phyloP scores from a whole-genome alignment of 2,797 vertebrate genomes.

The Esox masquinongy region DNA sequence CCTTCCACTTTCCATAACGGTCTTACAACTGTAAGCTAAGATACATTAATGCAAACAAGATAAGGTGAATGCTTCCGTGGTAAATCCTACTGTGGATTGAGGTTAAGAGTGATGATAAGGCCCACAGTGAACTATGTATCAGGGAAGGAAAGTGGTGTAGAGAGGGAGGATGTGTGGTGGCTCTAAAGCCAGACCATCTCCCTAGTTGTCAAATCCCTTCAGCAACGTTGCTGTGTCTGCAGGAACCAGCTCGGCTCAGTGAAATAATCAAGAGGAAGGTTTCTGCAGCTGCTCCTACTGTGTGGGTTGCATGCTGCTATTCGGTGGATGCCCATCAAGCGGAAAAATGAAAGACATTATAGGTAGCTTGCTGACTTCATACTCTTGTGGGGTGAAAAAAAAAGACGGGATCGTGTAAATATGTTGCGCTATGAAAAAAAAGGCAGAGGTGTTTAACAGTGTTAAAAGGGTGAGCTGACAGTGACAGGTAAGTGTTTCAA shows the following conservation, averaged over 20 bases:
- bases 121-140: neutral
- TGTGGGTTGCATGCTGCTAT: conserved; percentile 5
- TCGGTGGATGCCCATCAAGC: conserved; percentile 52
- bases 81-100: neutral
- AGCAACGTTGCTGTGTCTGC: conserved; percentile 26
- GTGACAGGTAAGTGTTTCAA: conserved; percentile 33
- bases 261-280: conserved; percentile 27
- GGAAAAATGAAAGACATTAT: conserved; percentile 73
- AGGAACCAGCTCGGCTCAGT: conserved; percentile 23
- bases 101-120: neutral
- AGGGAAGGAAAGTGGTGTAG: neutral
- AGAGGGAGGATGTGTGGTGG: neutral
- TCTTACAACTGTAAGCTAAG: neutral
- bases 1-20: neutral
- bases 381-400: conserved; percentile 56
- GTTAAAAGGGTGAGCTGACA: conserved; percentile 38
- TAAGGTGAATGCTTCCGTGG: neutral
- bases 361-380: conserved; percentile 65
- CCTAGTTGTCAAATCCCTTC: neutral
- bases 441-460: conserved; percentile 8
- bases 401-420: conserved; percentile 50
- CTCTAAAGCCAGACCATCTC: neutral
- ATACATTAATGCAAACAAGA: neutral
- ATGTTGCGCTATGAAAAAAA: conserved; percentile 33
- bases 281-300: conserved; percentile 10